Evolutionary conservation across 2,888 invertebrate genomes (phyloP), one percentile per base, ranked within the genome.

Genomic region (Dorcus hopei): DNA sequence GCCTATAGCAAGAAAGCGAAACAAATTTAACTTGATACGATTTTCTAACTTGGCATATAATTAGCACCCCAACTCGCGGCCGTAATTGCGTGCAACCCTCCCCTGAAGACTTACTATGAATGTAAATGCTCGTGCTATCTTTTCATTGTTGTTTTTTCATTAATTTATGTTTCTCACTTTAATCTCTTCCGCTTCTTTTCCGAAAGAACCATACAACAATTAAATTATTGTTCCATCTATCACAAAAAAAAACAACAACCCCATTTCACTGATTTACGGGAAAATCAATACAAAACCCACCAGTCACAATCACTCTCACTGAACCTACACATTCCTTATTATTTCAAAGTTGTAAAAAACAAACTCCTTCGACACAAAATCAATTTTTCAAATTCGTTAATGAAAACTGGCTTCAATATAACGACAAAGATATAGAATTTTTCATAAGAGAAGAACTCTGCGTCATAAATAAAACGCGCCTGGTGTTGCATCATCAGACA

Each of bases 51-150:
- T 65, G 65, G 70, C 68, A 71, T 73, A 71, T 73, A 73, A 73
- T 73, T 73, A 73, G 70, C 71, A 68, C 68, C 68, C 68, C 54
- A 63, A 38, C 51, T 64, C 57, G 56, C 40, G 41, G 53, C 64
- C 62, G 65, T 68, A 68, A 69, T 68, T 68, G 67, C 68, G 63
- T 68, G 65, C 68, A 65, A 66, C 68, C 69, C 69, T 33, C 64
- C 62, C 67, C 68, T 65, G 68, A 72, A 62, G 65, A 73, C 72
- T 69, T 69, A 70, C 72, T 68, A 72, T 75, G 75, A 75, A 75
- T 75, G 73, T 72, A 74, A 75, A 75, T 74, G 73, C 69, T 69
- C 70, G 67, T 68, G 62, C 65, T 63, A 69, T 68, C 70, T 66
- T 68, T 68, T 66, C 68, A 65, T 68, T 65, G 68, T 66, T 65